Conservation (phyloP, 1,140 invertebrate genomes). For the Heliconius congener region DNA sequence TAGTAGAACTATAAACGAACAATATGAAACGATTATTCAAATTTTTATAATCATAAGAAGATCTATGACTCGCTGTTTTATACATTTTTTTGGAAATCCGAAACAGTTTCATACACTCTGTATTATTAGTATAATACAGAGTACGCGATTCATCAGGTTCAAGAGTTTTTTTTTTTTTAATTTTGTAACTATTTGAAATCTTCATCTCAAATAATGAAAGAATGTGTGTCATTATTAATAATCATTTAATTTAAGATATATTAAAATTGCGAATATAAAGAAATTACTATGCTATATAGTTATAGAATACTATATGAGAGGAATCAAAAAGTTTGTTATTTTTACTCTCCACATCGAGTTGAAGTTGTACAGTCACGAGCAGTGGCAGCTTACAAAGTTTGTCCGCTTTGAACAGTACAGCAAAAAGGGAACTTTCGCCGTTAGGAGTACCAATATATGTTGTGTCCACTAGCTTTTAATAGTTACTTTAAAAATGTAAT, state of each 20-base stretch:
- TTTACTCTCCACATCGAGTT: neutral
- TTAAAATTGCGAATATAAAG: neutral
- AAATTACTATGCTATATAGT: neutral
- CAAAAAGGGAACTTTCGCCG: constrained; percentile 16
- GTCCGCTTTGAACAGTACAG: constrained; percentile 4
- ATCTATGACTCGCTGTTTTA: too few relatives aligned
- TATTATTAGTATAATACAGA: too few relatives aligned
- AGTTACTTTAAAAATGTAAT: neutral
- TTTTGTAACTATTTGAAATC: neutral
- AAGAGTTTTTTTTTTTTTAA: too few relatives aligned
- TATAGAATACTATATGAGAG: neutral
- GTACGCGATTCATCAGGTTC: too few relatives aligned
- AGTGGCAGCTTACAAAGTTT: constrained; percentile 19
- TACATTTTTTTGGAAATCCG: too few relatives aligned
- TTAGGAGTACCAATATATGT: constrained; percentile 12
- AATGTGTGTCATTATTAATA: too few relatives aligned
- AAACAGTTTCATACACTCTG: too few relatives aligned
- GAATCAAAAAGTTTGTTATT: constrained; percentile 7
- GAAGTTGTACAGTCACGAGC: constrained; percentile 15
- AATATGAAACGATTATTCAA: too few relatives aligned
- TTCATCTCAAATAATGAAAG: too few relatives aligned
- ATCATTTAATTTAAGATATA: too few relatives aligned
- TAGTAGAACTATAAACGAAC: too few relatives aligned
- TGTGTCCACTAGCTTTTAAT: constrained; percentile 1
- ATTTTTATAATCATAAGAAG: too few relatives aligned